These are phyloP conservation scores for Autographa pulchrina DNA, from an alignment of 2,888 invertebrate species.

Conservation along the genomic window DNA sequence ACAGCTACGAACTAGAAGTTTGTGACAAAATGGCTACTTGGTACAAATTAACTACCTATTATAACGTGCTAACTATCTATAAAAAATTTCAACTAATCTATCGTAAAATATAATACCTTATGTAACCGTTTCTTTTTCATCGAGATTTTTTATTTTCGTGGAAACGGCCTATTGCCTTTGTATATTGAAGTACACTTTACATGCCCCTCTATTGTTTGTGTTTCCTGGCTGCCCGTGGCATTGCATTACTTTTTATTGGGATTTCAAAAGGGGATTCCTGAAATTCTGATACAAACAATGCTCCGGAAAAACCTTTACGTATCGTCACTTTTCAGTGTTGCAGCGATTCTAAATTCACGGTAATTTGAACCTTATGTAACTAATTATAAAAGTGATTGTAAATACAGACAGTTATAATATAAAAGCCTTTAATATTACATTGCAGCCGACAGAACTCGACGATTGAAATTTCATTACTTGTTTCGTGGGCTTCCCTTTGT, in stretches of 20 bases:
- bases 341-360: background rate
- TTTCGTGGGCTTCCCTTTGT: constrained; percentile 60
- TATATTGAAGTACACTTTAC: background rate
- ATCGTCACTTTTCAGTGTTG: background rate
- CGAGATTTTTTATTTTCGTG: background rate
- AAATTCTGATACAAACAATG: background rate
- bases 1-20: background rate
- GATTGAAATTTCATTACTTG: constrained; percentile 68
- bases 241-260: constrained; percentile 1
- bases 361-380: background rate
- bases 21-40: background rate
- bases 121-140: background rate
- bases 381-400: constrained; percentile 18
- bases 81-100: background rate
- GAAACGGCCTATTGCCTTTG: background rate
- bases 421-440: constrained; percentile 55
- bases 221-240: constrained; percentile 4
- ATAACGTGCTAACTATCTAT: too few species aligned
- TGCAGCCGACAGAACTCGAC: constrained; percentile 50
- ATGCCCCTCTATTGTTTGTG: background rate
- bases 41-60: background rate
- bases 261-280: constrained; percentile 2
- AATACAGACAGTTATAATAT: constrained; percentile 27
- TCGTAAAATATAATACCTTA: background rate
- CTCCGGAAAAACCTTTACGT: background rate